Evolutionary conservation across 2,113 vertebrate species (phyloP), one percentile per base, ranked within the genome.

Genomic region (Sorex fumeus): DNA sequence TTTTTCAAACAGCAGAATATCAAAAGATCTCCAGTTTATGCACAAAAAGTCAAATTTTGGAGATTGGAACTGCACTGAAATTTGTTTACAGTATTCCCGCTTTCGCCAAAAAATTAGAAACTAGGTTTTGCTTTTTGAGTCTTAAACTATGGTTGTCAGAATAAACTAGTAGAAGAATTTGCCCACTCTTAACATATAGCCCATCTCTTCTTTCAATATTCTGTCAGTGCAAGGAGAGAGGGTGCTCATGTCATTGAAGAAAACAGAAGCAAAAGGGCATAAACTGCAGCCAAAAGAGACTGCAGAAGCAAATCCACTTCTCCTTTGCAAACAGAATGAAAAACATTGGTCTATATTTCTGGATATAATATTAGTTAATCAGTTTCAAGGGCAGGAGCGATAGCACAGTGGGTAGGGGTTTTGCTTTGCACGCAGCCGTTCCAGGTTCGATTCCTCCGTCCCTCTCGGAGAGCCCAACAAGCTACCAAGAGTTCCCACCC

Each of bases 11-110:
- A 95, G 47, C 34, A 72, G 75, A 91, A 88, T 94, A 84, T 97
- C 96, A 98, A 93, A 84, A 97, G 95, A 97, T 95, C 96, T 97
- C 84, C 94, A 97, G 97, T 97, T 96, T 84, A 86, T 92, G 77
- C 72, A 93, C 84, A 94, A 47, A 70, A 92, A 93, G 79, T 72
- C 86, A 95, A 74, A 45, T 28, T 90, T 95, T 7, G 7, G 40
- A 7, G 92, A 82, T 90, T 85, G 40, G 83, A 95, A 95, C 95
- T 91, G 93, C 45, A 66, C 96, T 88, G 13, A 70, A 84, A 83
- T 93, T 28, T 84, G 93, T 96, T 96, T 97, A 96, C 97, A 97
- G 93, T 94, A 88, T 95, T 93, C 84, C 92, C 95, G 50, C 95
- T 96, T 97, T 97, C 94, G 93, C 95, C 91, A 96, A 94, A 96